Conservation (phyloP, 2,888 invertebrate genomes). For the Pyrrhia umbra region DNA sequence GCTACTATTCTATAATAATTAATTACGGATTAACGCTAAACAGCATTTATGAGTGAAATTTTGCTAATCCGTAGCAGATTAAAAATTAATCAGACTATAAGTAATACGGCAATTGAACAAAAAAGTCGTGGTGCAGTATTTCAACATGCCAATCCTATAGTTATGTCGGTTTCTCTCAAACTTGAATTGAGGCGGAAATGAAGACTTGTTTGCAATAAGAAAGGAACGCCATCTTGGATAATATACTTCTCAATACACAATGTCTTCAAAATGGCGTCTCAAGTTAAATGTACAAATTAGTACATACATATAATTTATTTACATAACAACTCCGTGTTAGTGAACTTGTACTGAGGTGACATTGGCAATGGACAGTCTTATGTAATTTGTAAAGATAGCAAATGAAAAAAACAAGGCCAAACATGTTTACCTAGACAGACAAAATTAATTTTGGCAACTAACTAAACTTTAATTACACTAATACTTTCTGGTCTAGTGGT, state of each 20-base stretch:
- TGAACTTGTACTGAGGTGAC: slow-evolving; percentile 17
- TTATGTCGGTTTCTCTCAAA: neutral
- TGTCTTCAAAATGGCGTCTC: slow-evolving; percentile 34
- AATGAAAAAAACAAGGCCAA: slow-evolving; percentile 24
- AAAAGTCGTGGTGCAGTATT: too few species aligned
- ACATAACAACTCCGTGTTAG: slow-evolving; percentile 1
- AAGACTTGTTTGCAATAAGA: slow-evolving; percentile 9
- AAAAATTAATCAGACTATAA: too few species aligned
- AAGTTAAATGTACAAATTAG: neutral
- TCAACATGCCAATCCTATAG: slow-evolving; percentile 1
- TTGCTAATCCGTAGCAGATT: too few species aligned
- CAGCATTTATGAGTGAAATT: too few species aligned
- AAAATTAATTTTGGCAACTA: slow-evolving; percentile 18
- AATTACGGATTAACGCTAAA: too few species aligned
- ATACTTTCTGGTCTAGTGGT: neutral
- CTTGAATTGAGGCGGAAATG: slow-evolving; percentile 12
- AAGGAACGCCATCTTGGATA: slow-evolving; percentile 23
- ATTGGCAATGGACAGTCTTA: slow-evolving; percentile 31
- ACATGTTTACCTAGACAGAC: slow-evolving; percentile 29
- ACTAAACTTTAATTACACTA: slow-evolving; percentile 11
- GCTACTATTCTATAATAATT: too few species aligned
- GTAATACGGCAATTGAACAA: neutral
- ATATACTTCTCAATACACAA: neutral
- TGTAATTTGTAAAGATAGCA: slow-evolving; percentile 23
- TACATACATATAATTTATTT: neutral